phyloP scores from a whole-genome alignment of 2,797 vertebrate species.

The Hippoglossus hippoglossus region DNA sequence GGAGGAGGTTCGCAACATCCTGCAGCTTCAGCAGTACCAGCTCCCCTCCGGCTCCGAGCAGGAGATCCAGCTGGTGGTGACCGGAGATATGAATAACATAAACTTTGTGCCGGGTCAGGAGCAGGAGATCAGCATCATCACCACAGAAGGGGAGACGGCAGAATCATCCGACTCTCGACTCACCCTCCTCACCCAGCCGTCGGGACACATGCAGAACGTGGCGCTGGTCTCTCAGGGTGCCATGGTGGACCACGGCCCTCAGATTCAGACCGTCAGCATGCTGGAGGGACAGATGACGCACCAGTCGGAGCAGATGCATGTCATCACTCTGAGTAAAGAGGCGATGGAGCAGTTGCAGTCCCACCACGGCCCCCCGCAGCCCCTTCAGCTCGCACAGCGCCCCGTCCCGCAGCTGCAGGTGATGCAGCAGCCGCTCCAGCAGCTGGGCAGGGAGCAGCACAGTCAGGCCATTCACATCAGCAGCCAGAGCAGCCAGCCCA shows the following conservation, averaged over 20 bases:
- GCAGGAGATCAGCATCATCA: slow-evolving; percentile 89
- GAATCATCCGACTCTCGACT: slow-evolving; percentile 80
- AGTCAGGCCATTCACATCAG: slow-evolving; percentile 79
- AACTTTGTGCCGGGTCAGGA: slow-evolving; percentile 86
- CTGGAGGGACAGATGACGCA: slow-evolving; percentile 78
- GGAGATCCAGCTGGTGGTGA: slow-evolving; percentile 94
- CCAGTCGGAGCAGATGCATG: slow-evolving; percentile 90
- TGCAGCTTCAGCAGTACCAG: slow-evolving; percentile 92
- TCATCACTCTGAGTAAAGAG: slow-evolving; percentile 95
- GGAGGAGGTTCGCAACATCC: slow-evolving; percentile 85
- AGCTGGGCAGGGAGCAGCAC: slow-evolving; percentile 74
- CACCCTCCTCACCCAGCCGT: slow-evolving; percentile 86
- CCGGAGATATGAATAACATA: slow-evolving; percentile 88
- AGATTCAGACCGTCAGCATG: slow-evolving; percentile 85
- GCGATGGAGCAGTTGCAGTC: slow-evolving; percentile 90
- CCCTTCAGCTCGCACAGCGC: slow-evolving; percentile 78
- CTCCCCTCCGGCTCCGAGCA: slow-evolving; percentile 86
- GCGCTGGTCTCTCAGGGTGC: slow-evolving; percentile 86
- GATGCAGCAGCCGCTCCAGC: slow-evolving; percentile 65
- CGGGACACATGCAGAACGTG: slow-evolving; percentile 87
- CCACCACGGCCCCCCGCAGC: slow-evolving; percentile 84
- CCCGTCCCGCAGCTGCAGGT: slow-evolving; percentile 78
- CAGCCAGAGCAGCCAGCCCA: slow-evolving; percentile 79
- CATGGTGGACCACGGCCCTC: slow-evolving; percentile 70
- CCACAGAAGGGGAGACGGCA: slow-evolving; percentile 77